A percentile compares a stretch with the other conserved stretches of the same genome.
phyloP scores from a whole-genome alignment of 2,113 vertebrate genomes.

The Herpetotheres cachinnans region DNA sequence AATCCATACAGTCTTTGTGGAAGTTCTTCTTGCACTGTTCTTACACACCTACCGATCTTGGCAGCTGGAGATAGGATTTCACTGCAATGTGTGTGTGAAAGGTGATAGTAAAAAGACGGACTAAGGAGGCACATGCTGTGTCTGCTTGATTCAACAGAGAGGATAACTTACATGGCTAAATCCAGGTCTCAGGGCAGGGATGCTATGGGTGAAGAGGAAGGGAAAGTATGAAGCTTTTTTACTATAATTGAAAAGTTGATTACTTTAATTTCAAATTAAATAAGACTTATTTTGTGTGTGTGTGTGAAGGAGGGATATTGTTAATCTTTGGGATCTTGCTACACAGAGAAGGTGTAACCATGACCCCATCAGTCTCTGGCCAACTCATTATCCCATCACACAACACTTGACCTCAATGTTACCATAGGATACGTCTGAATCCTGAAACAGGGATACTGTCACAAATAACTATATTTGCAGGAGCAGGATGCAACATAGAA shows the following conservation, averaged over 20 bases:
- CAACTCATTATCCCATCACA: neutral
- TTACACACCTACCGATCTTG: neutral
- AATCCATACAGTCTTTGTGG: neutral
- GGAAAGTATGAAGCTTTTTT: neutral
- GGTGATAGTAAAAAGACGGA: neutral
- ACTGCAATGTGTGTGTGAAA: neutral
- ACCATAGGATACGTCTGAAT: neutral
- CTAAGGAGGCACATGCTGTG: neutral
- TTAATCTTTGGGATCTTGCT: neutral
- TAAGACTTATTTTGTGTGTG: neutral
- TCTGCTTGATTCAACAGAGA: neutral
- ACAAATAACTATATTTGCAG: neutral
- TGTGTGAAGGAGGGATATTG: fast-evolving
- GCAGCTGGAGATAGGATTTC: neutral
- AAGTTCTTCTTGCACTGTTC: neutral
- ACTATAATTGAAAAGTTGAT: neutral
- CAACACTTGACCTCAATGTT: neutral
- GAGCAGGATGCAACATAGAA: neutral
- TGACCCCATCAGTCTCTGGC: neutral
- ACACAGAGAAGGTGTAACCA: neutral
- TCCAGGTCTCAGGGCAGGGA: neutral
- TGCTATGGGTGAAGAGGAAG: neutral
- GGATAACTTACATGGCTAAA: neutral
- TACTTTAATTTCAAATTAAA: neutral
- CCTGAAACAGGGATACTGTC: neutral